Evolutionary conservation across 1,140 invertebrate genomes (phyloP), one percentile per base, ranked within the genome.

Genomic region (Cyclina sinensis): DNA sequence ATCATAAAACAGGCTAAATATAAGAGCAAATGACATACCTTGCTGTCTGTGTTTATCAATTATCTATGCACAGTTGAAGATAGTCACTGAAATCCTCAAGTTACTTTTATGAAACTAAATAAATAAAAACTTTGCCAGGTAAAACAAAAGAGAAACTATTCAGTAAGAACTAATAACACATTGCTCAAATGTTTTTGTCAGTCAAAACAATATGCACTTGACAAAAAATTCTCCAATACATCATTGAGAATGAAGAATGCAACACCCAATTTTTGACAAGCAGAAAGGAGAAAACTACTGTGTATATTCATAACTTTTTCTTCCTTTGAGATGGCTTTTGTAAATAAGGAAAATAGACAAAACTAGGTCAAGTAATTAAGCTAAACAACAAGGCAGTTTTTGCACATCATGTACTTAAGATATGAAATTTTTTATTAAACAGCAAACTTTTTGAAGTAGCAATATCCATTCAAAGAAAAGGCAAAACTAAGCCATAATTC

Each of bases 1-100:
- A 65, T 65, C 59, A 65, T 65, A 65, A 59, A 65, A 65, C n/a
- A 30, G 5, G 59, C 30, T 30, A 65, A 65, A 65, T 27, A 30
- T 65, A 3, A 54, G n/a, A 59, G 11, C 59, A 65, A 5, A 16
- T 30, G 32, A 70, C 65, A 70, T 70, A 37, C 65, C 65, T 35
- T 35, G 37, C 65, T 37, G 54, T 57, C 54, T 27, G 16, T 4
- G 5, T 57, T 57, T 57, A 35, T 70, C 32, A 70, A 70, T 70
- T 70, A 70, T 70, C 65, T 37, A 37, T 32, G 14, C 21, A n/a
- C 21, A 32, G 32, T 35, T 16, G 35, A 0, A 70, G 65, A 70
- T 70, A 70, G 32, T 70, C 35, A 70, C 24, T 30, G 18, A 70
- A 70, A 70, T 4, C 30, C 21, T 37, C 65, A 37, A 43, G 14